Percentiles rank a stretch among this genome's conserved stretches.
These are phyloP conservation scores for Heliothis virescens DNA, from an alignment of 1,140 invertebrate species.

Conservation along the genomic window DNA sequence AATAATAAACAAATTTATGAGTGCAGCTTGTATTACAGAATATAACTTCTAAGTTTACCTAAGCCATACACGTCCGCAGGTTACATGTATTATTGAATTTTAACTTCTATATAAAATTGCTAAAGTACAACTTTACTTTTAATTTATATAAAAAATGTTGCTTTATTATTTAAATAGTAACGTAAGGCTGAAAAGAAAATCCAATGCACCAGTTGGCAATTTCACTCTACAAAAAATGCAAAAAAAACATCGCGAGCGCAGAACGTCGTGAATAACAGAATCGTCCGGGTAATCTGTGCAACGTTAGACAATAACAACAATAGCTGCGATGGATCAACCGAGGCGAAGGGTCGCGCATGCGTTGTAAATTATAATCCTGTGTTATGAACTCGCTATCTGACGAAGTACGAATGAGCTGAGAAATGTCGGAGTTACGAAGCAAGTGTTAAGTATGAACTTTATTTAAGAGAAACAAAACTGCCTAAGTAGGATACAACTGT, in stretches of 20 bases:
- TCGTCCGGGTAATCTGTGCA: slow-evolving; percentile 22
- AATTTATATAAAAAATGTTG: too few species aligned
- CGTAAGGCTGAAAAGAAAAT: too few species aligned
- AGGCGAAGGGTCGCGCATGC: slow-evolving; percentile 57
- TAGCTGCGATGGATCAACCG: slow-evolving; percentile 48
- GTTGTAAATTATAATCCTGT: slow-evolving; percentile 56
- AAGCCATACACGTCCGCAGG: too few species aligned
- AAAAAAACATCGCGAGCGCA: neutral
- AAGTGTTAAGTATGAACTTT: neutral
- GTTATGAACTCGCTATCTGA: slow-evolving; percentile 54
- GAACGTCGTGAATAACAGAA: slow-evolving; percentile 33
- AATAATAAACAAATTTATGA: slow-evolving; percentile 52
- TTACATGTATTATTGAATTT: too few species aligned
- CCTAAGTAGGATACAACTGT: too few species aligned
- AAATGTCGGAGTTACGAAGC: slow-evolving; percentile 38
- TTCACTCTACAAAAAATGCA: neutral
- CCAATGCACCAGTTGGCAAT: too few species aligned
- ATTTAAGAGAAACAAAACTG: too few species aligned
- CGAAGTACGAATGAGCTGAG: slow-evolving; percentile 52
- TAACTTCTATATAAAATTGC: too few species aligned
- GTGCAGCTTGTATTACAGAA: neutral
- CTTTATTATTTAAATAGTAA: too few species aligned
- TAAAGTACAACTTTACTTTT: too few species aligned
- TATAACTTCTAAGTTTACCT: neutral
- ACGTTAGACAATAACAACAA: slow-evolving; percentile 43